Base-by-base conservation (phyloP, 2,888 invertebrate genomes). In the Pecten maximus region DNA sequence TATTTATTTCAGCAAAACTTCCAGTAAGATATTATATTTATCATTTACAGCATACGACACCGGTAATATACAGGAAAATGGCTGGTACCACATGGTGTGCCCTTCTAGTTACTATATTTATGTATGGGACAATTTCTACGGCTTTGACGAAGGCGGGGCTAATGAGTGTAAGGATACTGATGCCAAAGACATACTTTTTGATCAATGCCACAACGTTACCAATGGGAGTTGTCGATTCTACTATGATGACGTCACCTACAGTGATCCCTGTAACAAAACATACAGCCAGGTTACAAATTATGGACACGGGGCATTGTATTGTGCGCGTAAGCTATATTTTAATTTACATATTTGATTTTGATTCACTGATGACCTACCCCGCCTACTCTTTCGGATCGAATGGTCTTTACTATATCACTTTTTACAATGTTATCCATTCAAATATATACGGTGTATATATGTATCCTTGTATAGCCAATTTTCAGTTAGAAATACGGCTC, bases 11-110 rank as follows among this genome's bases (percentile, higher is more conserved):
- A 54, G 15, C 3, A 16, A 54, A 54, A 54, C 19, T 54, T 44
- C 4, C 50, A 54, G 15, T 3, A 23, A 54, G 35, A 74, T 28
- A 15, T 28, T 74, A 1, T 28, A 1, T 6, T 28, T 74, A 28
- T 74, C 35, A 10, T 28, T 35, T 35, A 0, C 28, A 74, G 74
- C 28, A 74, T 74, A 74, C 35, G 28, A 74, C 74, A 74, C 74
- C 4, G 74, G 74, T 2, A 74, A 74, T 23, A 74, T 74, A 3
- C 74, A 74, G 74, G 74, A 74, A 35, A 74, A 74, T 35, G 74
- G 74, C 28, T 74, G 74, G 74, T 74, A 74, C 74, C 74, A 74
- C 74, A 74, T 74, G 74, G 74, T 74, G 8, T 74, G 74, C 35
- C 74, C 74, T 6, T 74, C 74, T 23, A 74, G 74, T 28, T 74